Conservation (phyloP, 2,888 invertebrate genomes). For the Drosophila demipolita region DNA sequence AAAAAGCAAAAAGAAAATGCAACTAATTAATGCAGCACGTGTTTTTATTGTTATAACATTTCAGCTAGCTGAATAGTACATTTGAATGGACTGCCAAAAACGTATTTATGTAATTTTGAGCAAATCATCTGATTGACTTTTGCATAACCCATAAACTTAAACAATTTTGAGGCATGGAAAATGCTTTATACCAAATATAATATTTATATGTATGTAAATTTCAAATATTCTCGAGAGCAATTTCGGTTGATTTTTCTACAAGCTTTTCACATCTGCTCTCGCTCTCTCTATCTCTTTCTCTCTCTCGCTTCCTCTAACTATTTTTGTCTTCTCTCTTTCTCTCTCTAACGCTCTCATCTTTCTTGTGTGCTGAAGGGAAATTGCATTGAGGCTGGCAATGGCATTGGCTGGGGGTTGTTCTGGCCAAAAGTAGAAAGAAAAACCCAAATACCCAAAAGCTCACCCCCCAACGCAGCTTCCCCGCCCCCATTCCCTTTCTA, state of each 20-base stretch:
- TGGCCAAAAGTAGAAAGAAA: constrained; percentile 39
- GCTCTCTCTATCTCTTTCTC: neutral
- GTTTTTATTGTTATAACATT: constrained; percentile 10
- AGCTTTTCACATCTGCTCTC: constrained; percentile 43
- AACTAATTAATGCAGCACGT: constrained; percentile 39
- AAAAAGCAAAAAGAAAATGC: neutral
- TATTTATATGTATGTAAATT: neutral
- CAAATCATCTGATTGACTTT: constrained; percentile 31
- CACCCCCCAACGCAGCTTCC: constrained; percentile 6
- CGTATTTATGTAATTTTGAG: constrained; percentile 3
- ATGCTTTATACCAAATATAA: neutral
- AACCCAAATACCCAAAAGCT: constrained; percentile 37
- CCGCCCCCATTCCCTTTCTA: neutral
- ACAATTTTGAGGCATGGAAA: constrained; percentile 23
- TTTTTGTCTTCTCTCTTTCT: neutral
- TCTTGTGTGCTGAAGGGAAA: constrained; percentile 56
- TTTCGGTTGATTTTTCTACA: constrained; percentile 27
- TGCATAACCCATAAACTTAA: constrained; percentile 45
- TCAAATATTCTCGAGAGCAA: constrained; percentile 10
- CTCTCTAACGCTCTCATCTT: constrained; percentile 31
- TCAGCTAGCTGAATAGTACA: neutral
- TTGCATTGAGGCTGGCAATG: constrained; percentile 83
- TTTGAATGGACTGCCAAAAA: neutral
- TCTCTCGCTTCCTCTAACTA: neutral
- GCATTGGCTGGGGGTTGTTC: constrained; percentile 77